Conservation (phyloP, 1,140 invertebrate genomes). For the Orius insidiosus region DNA sequence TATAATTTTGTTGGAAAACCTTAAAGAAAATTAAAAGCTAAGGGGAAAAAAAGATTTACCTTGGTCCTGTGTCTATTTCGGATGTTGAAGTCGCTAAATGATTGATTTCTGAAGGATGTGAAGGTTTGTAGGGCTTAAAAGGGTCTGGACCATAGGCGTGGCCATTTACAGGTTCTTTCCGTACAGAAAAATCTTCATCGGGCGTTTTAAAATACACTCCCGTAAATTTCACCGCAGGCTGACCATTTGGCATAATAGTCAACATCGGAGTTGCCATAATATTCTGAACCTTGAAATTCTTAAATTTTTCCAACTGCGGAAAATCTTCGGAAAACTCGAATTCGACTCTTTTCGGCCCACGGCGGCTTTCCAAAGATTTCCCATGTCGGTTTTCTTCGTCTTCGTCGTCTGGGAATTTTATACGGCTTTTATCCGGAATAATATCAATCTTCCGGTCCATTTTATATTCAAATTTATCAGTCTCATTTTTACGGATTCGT, state of each 20-base stretch:
- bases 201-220: slow-evolving; percentile 9
- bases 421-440: too few relatives aligned
- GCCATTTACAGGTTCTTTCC: slow-evolving; percentile 12
- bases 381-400: too few relatives aligned
- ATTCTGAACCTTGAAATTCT: too few relatives aligned
- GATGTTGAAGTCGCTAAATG: slow-evolving; percentile 6
- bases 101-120: slow-evolving; percentile 18
- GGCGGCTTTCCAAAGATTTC: too few relatives aligned
- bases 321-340: too few relatives aligned
- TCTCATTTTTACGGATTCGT: too few relatives aligned
- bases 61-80: slow-evolving; percentile 1
- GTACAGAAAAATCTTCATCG: not conserved
- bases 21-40: not conserved
- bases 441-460: too few relatives aligned
- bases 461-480: too few relatives aligned
- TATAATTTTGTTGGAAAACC: slow-evolving; percentile 1
- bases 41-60: not conserved
- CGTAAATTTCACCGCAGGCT: slow-evolving; percentile 10
- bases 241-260: not conserved
- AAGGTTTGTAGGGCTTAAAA: slow-evolving; percentile 17
- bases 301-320: too few relatives aligned
- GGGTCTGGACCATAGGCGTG: slow-evolving; percentile 16
- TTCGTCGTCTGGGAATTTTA: too few relatives aligned
- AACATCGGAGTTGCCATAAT: not conserved
- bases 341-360: too few relatives aligned